A percentile compares a stretch with the other conserved stretches of the same genome.
phyloP scores from a whole-genome alignment of 2,113 vertebrate genomes.

The Pterocles burchelli region DNA sequence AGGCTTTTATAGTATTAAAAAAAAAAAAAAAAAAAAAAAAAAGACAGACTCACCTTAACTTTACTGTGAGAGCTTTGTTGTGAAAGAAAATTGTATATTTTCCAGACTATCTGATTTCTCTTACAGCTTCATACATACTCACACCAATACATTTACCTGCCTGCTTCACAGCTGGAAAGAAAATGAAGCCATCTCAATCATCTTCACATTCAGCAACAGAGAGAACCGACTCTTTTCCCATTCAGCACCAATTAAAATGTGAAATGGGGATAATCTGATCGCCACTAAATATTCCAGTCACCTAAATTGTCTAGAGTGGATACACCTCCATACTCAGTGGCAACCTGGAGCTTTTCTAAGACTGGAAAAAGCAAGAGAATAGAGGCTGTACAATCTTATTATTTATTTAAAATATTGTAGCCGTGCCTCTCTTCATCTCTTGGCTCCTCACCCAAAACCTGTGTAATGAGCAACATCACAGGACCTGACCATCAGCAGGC shows the following conservation, averaged over 20 bases:
- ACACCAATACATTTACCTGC: slow-evolving; percentile 23
- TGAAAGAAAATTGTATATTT: slow-evolving; percentile 14
- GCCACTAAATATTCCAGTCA: background rate
- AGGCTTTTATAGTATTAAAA: background rate
- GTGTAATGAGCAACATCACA: background rate
- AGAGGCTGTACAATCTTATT: background rate
- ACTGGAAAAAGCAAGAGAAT: background rate
- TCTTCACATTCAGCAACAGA: background rate
- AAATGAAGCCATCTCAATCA: slow-evolving; percentile 38
- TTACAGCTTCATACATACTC: background rate
- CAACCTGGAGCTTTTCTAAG: background rate
- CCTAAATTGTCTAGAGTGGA: background rate
- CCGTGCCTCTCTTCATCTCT: background rate
- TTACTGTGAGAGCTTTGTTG: background rate
- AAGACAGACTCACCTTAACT: background rate
- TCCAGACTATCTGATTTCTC: slow-evolving; percentile 32
- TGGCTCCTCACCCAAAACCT: slow-evolving; percentile 12
- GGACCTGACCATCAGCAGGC: background rate
- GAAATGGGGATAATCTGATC: background rate
- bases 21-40: background rate
- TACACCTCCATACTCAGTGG: background rate
- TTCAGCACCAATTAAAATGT: slow-evolving; percentile 13
- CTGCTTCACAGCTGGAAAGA: slow-evolving; percentile 19
- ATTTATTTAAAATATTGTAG: slow-evolving; percentile 30
- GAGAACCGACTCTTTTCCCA: background rate